Conservation (phyloP, 2,797 vertebrate species). For the Crotalus adamanteus region DNA sequence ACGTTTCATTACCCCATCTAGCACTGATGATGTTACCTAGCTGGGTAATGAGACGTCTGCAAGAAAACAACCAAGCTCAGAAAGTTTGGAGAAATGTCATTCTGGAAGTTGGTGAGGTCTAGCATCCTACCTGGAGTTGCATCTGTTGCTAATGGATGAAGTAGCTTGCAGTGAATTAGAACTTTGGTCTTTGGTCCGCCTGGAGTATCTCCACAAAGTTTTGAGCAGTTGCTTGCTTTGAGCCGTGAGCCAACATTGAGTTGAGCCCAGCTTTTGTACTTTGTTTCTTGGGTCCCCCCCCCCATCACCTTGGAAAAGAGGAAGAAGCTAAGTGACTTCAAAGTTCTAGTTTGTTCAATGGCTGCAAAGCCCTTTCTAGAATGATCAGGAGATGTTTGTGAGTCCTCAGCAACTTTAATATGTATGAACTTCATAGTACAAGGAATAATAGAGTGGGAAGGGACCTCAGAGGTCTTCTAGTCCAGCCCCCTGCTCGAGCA, state of each 20-base stretch:
- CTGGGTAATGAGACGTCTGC: too few species aligned
- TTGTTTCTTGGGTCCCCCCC: neutral
- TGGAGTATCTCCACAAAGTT: neutral
- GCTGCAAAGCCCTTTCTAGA: too few species aligned
- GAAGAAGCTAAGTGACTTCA: neutral
- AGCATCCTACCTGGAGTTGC: neutral
- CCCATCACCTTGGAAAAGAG: neutral
- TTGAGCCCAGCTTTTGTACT: neutral
- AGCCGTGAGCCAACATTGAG: neutral
- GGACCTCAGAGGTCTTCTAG: too few species aligned
- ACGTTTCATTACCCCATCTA: neutral
- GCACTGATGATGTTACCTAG: too few species aligned
- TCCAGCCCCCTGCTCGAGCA: too few species aligned
- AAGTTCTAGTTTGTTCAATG: neutral
- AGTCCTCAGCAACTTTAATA: too few species aligned
- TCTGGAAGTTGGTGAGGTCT: neutral
- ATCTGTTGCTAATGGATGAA: neutral
- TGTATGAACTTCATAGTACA: too few species aligned
- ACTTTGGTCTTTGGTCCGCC: too few species aligned
- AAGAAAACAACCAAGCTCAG: too few species aligned
- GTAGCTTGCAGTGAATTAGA: neutral
- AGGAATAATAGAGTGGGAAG: too few species aligned
- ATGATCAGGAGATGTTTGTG: neutral
- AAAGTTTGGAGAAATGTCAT: neutral
- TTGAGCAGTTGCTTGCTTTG: neutral